Evolutionary conservation across 2,888 invertebrate genomes (phyloP).

Genomic region (Yponomeuta plumbellus): DNA sequence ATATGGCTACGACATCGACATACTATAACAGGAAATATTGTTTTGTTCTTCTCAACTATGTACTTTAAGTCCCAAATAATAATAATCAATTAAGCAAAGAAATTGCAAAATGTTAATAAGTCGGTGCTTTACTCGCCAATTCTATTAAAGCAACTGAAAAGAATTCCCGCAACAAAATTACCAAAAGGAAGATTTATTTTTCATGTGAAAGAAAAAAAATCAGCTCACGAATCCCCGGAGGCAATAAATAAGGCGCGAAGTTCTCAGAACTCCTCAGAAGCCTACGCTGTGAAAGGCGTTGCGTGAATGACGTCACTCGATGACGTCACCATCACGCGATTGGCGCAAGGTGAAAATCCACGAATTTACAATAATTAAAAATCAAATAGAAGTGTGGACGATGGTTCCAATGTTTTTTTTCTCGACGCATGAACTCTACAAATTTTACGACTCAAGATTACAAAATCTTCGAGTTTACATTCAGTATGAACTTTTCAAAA

Average conservation of each 20-base stretch:
- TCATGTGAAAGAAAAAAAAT: background rate
- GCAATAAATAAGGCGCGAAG: background rate
- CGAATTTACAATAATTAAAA: background rate
- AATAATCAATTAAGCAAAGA: too few relatives aligned
- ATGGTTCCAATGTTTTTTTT: too few relatives aligned
- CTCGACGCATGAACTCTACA: too few relatives aligned
- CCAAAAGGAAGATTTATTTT: background rate
- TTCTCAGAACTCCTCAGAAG: slow-evolving; percentile 14
- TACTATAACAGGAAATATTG: too few relatives aligned
- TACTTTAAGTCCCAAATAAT: too few relatives aligned
- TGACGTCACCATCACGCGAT: slow-evolving; percentile 56
- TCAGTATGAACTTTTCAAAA: background rate
- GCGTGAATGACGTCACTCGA: slow-evolving; percentile 43
- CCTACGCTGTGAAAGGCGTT: slow-evolving; percentile 34
- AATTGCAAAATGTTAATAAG: too few relatives aligned
- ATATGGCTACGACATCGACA: too few relatives aligned
- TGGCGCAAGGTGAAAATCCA: slow-evolving; percentile 37
- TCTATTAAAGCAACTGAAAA: background rate
- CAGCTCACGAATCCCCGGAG: background rate
- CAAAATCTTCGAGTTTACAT: too few relatives aligned
- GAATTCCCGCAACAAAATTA: background rate
- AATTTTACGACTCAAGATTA: too few relatives aligned
- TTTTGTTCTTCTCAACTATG: too few relatives aligned
- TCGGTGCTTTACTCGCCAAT: too few relatives aligned
- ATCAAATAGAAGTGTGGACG: too few relatives aligned